Conservation (phyloP, 2,888 invertebrate genomes). For the Hartigia nigra region DNA sequence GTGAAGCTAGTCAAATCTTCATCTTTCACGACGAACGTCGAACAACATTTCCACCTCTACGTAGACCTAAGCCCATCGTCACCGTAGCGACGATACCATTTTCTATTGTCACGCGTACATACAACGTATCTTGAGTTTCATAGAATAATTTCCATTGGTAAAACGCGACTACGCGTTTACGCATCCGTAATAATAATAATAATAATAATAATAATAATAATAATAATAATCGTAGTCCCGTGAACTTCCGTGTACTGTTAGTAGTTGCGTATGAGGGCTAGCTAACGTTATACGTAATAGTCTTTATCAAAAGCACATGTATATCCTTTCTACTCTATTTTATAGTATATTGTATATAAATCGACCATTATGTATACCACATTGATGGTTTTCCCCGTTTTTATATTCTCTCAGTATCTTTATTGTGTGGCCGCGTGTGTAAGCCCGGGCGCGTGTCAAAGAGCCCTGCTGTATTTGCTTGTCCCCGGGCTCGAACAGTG, state of each 20-base stretch:
- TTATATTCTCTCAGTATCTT: conserved; percentile 12
- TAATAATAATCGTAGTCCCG: conserved; percentile 1
- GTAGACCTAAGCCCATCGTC: not conserved
- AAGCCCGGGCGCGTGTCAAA: not conserved
- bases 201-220: no score
- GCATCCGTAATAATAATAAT: not conserved
- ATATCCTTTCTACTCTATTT: conserved; percentile 59
- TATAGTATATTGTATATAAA: conserved; percentile 48
- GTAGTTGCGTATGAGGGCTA: conserved; percentile 36
- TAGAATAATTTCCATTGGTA: conserved; percentile 19
- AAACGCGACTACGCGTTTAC: not conserved
- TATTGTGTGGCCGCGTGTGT: conserved; percentile 27
- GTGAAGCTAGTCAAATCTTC: conserved; percentile 40
- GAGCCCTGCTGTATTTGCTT: not conserved
- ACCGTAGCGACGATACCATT: conserved; percentile 5
- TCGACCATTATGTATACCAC: conserved; percentile 44
- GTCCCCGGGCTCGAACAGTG: not conserved
- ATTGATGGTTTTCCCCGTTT: no score
- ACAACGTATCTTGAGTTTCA: conserved; percentile 33
- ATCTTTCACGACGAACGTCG: not conserved
- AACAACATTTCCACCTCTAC: not conserved
- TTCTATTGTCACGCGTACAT: conserved; percentile 34
- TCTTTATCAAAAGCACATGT: conserved; percentile 64
- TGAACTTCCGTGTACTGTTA: conserved; percentile 25
- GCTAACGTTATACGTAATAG: conserved; percentile 57